Evolutionary conservation across 2,888 invertebrate species (phyloP).

Genomic region (Epistrophe eligans): DNA sequence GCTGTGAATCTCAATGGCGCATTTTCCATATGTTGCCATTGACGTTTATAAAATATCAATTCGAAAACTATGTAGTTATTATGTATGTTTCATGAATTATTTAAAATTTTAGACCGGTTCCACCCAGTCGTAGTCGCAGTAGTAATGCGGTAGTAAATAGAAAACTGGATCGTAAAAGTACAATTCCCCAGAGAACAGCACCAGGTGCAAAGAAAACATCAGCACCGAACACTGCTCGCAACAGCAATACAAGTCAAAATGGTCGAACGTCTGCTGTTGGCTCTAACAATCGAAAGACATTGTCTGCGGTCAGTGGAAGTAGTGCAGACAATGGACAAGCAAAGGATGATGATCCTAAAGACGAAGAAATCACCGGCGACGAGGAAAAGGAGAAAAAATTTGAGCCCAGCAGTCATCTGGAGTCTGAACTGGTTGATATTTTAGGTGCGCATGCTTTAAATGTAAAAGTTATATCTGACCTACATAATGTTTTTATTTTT

Average conservation of each 20-base stretch:
- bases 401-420: constrained; percentile 91
- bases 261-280: constrained; percentile 57
- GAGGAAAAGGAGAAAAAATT: constrained; percentile 94
- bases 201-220: constrained; percentile 77
- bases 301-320: constrained; percentile 29
- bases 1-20: no score
- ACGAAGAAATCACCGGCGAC: constrained; percentile 86
- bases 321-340: constrained; percentile 76
- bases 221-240: constrained; percentile 74
- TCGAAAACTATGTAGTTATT: no score
- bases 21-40: no score
- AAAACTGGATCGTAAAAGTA: constrained; percentile 79
- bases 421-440: constrained; percentile 96
- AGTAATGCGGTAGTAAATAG: constrained; percentile 76
- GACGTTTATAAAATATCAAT: no score
- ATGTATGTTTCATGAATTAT: neutral
- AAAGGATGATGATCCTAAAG: constrained; percentile 88
- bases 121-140: constrained; percentile 79
- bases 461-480: neutral
- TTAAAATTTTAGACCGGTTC: constrained; percentile 77
- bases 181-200: constrained; percentile 80
- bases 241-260: constrained; percentile 63
- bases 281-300: constrained; percentile 42
- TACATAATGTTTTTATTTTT: constrained; percentile 77
- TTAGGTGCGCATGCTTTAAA: constrained; percentile 86